Conservation (phyloP, 2,113 vertebrate species). For the Poeciliopsis occidentalis region DNA sequence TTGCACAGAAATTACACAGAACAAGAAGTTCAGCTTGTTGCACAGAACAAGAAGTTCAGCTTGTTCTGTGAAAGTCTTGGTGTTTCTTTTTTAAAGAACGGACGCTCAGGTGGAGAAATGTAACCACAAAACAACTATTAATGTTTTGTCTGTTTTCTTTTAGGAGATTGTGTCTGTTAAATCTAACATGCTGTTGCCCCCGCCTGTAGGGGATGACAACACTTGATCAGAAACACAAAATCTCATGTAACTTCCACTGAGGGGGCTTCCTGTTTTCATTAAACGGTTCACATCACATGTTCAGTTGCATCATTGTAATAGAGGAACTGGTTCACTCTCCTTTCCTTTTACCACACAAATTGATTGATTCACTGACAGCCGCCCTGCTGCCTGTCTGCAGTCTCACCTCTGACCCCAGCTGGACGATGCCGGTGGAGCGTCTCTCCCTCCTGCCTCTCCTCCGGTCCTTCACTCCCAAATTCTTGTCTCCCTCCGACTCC, state of each 20-base stretch:
- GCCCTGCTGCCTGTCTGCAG: no score
- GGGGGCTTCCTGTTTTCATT: neutral
- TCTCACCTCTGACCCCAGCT: slow-evolving; percentile 62
- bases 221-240: neutral
- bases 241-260: neutral
- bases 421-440: slow-evolving; percentile 79
- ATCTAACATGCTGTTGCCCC: neutral
- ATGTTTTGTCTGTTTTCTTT: neutral
- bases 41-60: no score
- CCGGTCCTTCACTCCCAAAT: slow-evolving; percentile 68
- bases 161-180: neutral
- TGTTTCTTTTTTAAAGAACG: neutral
- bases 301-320: neutral
- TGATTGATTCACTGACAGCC: neutral
- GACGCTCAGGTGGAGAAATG: neutral
- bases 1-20: no score
- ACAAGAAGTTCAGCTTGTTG: no score
- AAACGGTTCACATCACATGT: neutral
- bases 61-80: no score
- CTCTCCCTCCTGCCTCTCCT: slow-evolving; percentile 77
- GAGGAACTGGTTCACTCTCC: neutral
- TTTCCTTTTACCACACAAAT: neutral
- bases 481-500: slow-evolving; percentile 69
- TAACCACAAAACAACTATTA: neutral
- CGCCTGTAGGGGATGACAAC: neutral